Evolutionary conservation across 2,888 invertebrate genomes (phyloP).

Genomic region (Apeira syringaria): DNA sequence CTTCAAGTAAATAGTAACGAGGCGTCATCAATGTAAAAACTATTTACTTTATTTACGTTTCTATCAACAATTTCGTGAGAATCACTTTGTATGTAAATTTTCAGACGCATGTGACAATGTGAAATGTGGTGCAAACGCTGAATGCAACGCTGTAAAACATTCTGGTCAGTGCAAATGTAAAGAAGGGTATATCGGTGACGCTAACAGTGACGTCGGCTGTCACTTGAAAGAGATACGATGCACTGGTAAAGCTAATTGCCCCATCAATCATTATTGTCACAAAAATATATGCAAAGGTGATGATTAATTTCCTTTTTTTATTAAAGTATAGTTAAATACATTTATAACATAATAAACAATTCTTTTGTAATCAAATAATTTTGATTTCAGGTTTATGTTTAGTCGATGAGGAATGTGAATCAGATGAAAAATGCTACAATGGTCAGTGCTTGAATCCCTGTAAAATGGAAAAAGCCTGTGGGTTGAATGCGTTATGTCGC

Average conservation of each 20-base stretch:
- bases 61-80: too few relatives aligned
- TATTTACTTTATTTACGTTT: too few relatives aligned
- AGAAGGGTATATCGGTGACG: conserved; percentile 90
- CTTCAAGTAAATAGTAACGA: too few relatives aligned
- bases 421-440: conserved; percentile 90
- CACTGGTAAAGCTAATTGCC: conserved; percentile 88
- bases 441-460: conserved; percentile 94
- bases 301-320: too few relatives aligned
- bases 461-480: conserved; percentile 89
- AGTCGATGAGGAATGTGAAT: conserved; percentile 90
- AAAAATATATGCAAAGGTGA: conserved; percentile 91
- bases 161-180: conserved; percentile 91
- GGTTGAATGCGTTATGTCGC: conserved; percentile 91
- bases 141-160: conserved; percentile 91
- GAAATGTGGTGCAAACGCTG: conserved; percentile 92
- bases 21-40: too few relatives aligned
- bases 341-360: too few relatives aligned
- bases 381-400: conserved; percentile 87
- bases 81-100: too few relatives aligned
- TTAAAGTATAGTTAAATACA: too few relatives aligned
- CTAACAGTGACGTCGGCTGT: conserved; percentile 89
- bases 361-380: conserved; percentile 1
- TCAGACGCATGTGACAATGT: conserved; percentile 90
- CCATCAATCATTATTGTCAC: conserved; percentile 91
- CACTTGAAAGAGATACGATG: conserved; percentile 89